Evolutionary conservation across 2,888 invertebrate genomes (phyloP), one percentile per base, ranked within the genome.

Genomic region (Fabriciana adippe): DNA sequence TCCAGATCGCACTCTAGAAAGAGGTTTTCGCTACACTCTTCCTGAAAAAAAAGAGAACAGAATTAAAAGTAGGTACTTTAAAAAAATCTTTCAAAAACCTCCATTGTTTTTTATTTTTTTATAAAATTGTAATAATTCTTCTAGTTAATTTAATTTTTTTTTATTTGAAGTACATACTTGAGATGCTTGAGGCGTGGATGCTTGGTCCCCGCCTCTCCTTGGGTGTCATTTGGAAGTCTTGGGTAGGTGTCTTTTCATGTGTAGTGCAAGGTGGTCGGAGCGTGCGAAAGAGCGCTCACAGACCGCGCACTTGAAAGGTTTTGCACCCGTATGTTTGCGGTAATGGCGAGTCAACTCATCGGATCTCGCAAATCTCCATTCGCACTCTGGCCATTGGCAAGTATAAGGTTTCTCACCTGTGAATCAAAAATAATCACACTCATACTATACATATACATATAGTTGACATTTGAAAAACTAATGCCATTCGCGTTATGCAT

Each of bases 351-450:
- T 99, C 85, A 99, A 93, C 93, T 99, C 99, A 92, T 99, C 99
- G 56, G 98, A 98, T 71, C 99, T 94, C 67, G 99, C 99, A 88
- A 99, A 99, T 81, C 98, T 94, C 99, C 99, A 99, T 85, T 98
- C 98, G 92, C 99, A 99, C 83, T 98, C 98, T 59, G 98, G 97
- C 99, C 99, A 99, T 85, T 97, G 97, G 92, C 99, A 99, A 84
- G 97, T 97, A 93, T 99, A 99, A 75, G 99, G 99, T 91, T 99
- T 99, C 90, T 99, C 99, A 78, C 99, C 99, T 98, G 94, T 13
- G 93, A 93, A 51, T 11, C 2, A 41, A 3, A 41, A 41, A 41
- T 41, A 41, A 11, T 41, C 8, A 41, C 35, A 41, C 35, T 41
- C 8, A 41, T 41, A 41, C 35, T 1, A 3, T 18, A 18, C 2